phyloP scores from a whole-genome alignment of 2,888 invertebrate genomes.

The Epiblema foenella region DNA sequence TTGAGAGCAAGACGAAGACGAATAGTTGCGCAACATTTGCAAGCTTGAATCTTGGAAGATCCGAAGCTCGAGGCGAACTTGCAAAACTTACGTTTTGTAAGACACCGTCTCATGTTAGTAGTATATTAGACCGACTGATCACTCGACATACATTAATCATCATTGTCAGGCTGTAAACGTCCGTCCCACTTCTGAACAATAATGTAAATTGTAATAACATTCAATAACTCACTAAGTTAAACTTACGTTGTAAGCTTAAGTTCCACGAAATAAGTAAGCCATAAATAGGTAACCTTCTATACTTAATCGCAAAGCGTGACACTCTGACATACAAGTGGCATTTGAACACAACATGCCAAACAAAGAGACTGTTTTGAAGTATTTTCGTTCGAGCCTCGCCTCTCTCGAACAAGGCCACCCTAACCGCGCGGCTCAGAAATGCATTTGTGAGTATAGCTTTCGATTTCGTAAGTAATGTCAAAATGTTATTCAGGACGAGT shows the following conservation, averaged over 20 bases:
- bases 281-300: constrained; percentile 42
- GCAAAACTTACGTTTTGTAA: constrained; percentile 48
- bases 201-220: background rate
- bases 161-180: too few relatives aligned
- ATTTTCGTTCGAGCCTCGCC: constrained; percentile 63
- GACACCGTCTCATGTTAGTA: constrained; percentile 15
- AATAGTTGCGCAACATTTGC: constrained; percentile 43
- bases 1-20: constrained; percentile 39
- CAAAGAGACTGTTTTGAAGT: constrained; percentile 68
- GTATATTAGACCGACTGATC: background rate
- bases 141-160: background rate
- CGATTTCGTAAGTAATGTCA: constrained; percentile 29
- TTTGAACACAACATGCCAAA: constrained; percentile 64
- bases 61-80: constrained; percentile 48
- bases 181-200: too few relatives aligned
- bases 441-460: constrained; percentile 29
- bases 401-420: constrained; percentile 63
- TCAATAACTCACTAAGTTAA: background rate
- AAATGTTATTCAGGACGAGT: constrained; percentile 16
- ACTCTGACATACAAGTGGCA: constrained; percentile 69
- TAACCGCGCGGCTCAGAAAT: constrained; percentile 47
- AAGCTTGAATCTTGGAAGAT: constrained; percentile 45
- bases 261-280: constrained; percentile 12
- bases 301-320: constrained; percentile 60
- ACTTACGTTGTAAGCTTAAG: background rate